Conservation (phyloP, 2,113 vertebrate genomes). For the Monopterus albus region DNA sequence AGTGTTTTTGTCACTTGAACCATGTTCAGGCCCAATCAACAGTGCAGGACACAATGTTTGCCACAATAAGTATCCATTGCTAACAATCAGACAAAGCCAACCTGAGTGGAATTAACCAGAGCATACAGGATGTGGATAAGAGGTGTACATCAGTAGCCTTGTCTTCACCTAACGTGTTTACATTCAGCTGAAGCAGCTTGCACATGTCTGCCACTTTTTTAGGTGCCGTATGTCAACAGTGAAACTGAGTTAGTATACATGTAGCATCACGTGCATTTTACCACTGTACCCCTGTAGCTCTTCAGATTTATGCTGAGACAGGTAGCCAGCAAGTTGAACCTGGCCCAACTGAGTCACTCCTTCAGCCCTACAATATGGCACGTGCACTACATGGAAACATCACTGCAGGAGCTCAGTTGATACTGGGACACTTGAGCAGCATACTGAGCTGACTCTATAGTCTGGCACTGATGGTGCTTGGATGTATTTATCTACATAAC, state of each 20-base stretch:
- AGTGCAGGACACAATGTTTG: too few species aligned
- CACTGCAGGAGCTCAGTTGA: not conserved
- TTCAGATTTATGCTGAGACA: not conserved
- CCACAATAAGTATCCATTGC: too few species aligned
- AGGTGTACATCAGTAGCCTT: not conserved
- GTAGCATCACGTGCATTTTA: not conserved
- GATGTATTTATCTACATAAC: slow-evolving; percentile 27
- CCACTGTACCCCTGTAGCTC: not conserved
- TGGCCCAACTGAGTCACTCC: not conserved
- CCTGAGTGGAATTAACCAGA: not conserved
- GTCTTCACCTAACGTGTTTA: too few species aligned
- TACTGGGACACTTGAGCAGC: not conserved
- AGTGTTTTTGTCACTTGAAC: too few species aligned
- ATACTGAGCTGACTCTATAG: not conserved
- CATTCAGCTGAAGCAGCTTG: not conserved
- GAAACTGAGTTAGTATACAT: not conserved
- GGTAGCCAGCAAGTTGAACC: not conserved
- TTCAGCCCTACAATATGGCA: not conserved
- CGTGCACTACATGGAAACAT: not conserved
- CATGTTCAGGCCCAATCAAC: too few species aligned
- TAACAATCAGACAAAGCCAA: too few species aligned
- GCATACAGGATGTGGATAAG: not conserved
- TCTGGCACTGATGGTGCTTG: slow-evolving; percentile 16
- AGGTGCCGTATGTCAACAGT: not conserved
- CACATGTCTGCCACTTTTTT: not conserved